Percentiles rank a stretch among this genome's conserved stretches.
Conservation (phyloP, 2,888 invertebrate species). For the Nebria salina region DNA sequence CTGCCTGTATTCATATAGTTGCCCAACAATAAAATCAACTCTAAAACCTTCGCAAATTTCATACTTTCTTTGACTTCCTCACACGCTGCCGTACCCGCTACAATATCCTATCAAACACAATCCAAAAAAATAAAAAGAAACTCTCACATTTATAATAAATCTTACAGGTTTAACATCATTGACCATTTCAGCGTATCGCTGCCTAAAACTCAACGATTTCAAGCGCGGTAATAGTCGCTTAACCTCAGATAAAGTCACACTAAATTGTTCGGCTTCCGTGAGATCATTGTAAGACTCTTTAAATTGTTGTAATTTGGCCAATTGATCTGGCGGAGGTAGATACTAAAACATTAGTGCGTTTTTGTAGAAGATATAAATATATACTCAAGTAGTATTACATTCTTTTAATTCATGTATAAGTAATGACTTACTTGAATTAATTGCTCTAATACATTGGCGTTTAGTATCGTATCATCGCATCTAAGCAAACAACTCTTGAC, state of each 20-base stretch:
- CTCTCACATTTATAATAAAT: slow-evolving; percentile 48
- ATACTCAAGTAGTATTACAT: too few species aligned
- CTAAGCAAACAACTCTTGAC: slow-evolving; percentile 83
- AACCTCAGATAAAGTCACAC: slow-evolving; percentile 88
- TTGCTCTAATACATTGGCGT: slow-evolving; percentile 88
- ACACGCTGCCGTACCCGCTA: slow-evolving; percentile 94
- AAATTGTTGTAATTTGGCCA: slow-evolving; percentile 83
- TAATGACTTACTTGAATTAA: slow-evolving; percentile 72
- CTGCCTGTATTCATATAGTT: slow-evolving; percentile 98
- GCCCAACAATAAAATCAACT: slow-evolving; percentile 88
- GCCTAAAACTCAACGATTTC: slow-evolving; percentile 89
- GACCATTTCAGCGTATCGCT: slow-evolving; percentile 87
- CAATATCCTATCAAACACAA: slow-evolving; percentile 75
- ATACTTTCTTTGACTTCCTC: slow-evolving; percentile 90
- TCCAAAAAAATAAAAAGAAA: not conserved
- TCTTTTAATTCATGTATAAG: too few species aligned
- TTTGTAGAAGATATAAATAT: too few species aligned
- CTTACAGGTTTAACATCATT: slow-evolving; percentile 87
- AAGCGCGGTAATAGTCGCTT: slow-evolving; percentile 87
- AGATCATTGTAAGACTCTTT: slow-evolving; percentile 82
- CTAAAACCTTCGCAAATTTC: slow-evolving; percentile 90
- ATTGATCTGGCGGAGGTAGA: slow-evolving; percentile 89
- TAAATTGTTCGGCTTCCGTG: slow-evolving; percentile 95
- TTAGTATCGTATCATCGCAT: slow-evolving; percentile 87
- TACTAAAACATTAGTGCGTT: slow-evolving; percentile 65